Evolutionary conservation across 2,113 vertebrate species (phyloP).

Genomic region (Sus scrofa): DNA sequence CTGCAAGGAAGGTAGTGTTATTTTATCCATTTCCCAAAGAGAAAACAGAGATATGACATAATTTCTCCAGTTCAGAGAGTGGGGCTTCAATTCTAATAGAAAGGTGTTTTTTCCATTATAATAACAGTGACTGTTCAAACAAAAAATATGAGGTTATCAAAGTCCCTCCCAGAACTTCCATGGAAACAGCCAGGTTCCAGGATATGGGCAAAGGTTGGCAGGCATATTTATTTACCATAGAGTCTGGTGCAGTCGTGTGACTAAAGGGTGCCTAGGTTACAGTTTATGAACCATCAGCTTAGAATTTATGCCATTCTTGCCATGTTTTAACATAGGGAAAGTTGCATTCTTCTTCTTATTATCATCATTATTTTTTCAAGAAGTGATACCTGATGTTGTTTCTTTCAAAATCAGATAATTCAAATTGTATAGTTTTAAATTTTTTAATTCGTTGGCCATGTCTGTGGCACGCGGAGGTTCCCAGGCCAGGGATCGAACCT

Average conservation of each 20-base stretch:
- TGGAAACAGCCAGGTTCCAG: background rate
- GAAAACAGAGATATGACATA: background rate
- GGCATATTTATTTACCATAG: background rate
- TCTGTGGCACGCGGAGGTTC: too few species aligned
- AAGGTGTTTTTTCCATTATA: background rate
- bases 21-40: background rate
- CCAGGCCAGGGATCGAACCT: too few species aligned
- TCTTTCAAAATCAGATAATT: background rate
- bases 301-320: background rate
- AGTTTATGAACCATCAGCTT: background rate
- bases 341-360: background rate
- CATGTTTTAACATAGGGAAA: background rate
- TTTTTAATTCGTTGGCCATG: too few species aligned
- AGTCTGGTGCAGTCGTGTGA: background rate
- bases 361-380: background rate
- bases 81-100: background rate
- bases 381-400: background rate
- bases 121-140: background rate
- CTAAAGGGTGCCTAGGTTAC: background rate
- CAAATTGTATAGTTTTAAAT: too few species aligned
- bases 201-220: background rate
- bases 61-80: background rate
- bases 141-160: background rate
- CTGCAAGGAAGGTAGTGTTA: background rate
- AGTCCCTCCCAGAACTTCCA: slow-evolving; percentile 41